Evolutionary conservation across 1,140 invertebrate species (phyloP).

Genomic region (Anastatus disparis): DNA sequence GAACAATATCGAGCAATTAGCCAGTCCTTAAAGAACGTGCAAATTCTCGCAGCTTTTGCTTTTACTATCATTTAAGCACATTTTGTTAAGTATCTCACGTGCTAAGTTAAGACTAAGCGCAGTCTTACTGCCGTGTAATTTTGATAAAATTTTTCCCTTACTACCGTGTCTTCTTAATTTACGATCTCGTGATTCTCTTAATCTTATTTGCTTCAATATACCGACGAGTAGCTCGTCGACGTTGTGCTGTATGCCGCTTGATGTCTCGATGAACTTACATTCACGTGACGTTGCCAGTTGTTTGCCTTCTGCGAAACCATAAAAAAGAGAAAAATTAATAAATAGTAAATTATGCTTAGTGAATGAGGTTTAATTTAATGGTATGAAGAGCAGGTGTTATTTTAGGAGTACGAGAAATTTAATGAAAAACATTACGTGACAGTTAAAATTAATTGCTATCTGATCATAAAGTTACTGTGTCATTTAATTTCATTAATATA

Average conservation of each 20-base stretch:
- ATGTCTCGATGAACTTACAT: constrained; percentile 93
- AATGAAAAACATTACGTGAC: too few relatives aligned
- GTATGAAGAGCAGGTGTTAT: too few relatives aligned
- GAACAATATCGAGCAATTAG: background rate
- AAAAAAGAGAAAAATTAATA: background rate
- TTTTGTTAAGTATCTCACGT: constrained; percentile 83
- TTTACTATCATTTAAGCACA: constrained; percentile 87
- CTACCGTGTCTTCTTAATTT: constrained; percentile 68
- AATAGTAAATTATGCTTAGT: too few relatives aligned
- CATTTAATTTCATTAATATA: too few relatives aligned
- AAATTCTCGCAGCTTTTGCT: constrained; percentile 92
- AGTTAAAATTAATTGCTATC: too few relatives aligned
- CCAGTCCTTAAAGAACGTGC: constrained; percentile 78
- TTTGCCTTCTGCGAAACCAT: constrained; percentile 81
- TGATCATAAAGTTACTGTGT: too few relatives aligned
- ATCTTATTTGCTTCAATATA: constrained; percentile 83
- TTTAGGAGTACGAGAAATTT: too few relatives aligned
- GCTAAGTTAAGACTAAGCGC: constrained; percentile 80
- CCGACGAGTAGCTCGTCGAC: constrained; percentile 91
- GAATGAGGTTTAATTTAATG: too few relatives aligned
- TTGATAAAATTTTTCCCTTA: constrained; percentile 68
- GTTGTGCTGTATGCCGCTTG: constrained; percentile 90
- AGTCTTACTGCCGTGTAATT: constrained; percentile 74
- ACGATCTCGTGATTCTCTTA: constrained; percentile 78
- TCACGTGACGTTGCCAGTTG: constrained; percentile 84